A percentile compares a stretch with the other conserved stretches of the same genome.
Evolutionary conservation across 2,888 invertebrate genomes (phyloP).

Genomic region (Xestoiulus laeticollis): DNA sequence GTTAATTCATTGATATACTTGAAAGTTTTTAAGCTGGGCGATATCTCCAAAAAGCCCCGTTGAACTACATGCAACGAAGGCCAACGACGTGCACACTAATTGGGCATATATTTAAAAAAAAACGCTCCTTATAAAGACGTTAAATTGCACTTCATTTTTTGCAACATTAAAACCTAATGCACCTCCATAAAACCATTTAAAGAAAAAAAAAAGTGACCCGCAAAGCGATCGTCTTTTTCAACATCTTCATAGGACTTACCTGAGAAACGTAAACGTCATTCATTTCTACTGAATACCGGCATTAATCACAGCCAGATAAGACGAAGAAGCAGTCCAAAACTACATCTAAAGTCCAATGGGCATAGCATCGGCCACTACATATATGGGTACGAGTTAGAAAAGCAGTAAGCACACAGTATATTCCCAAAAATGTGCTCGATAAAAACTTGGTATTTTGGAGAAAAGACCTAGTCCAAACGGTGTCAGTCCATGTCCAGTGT

Average conservation of each 20-base stretch:
- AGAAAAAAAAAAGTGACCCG: neutral
- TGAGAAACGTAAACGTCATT: constrained; percentile 52
- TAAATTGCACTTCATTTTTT: neutral
- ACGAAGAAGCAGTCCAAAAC: neutral
- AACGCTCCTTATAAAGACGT: neutral
- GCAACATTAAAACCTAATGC: neutral
- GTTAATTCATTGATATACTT: too few relatives aligned
- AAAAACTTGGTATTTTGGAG: too few relatives aligned
- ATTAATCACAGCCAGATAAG: neutral
- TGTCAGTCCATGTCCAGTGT: neutral
- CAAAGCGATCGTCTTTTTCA: neutral
- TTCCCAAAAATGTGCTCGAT: neutral
- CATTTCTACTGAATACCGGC: constrained; percentile 39
- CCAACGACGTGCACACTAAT: neutral
- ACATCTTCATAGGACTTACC: constrained; percentile 39
- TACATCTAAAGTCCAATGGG: neutral
- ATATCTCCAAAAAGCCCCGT: neutral
- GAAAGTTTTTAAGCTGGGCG: too few relatives aligned
- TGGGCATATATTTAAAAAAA: neutral
- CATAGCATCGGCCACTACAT: neutral
- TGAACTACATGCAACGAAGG: neutral
- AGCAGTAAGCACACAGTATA: neutral
- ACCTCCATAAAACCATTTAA: neutral
- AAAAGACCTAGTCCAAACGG: neutral
- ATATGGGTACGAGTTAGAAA: neutral